Conservation (phyloP, 1,140 invertebrate species). For the Euglossa dilemma region DNA sequence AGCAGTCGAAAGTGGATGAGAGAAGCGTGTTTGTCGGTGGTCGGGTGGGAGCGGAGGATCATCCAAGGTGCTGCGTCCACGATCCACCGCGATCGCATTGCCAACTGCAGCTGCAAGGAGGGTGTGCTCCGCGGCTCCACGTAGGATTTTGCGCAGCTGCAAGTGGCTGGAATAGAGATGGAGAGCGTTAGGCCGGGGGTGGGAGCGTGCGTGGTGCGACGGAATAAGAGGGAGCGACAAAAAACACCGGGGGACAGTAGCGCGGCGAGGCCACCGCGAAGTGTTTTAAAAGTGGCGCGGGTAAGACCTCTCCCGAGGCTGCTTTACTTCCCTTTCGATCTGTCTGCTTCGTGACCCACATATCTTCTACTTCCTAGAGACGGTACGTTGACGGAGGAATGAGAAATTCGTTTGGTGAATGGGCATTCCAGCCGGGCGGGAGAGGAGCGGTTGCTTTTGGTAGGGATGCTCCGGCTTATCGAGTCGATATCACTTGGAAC, state of each 20-base stretch:
- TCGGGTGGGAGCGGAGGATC: not conserved
- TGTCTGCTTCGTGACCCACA: slow-evolving; percentile 29
- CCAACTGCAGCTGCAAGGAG: slow-evolving; percentile 64
- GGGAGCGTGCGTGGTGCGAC: not conserved
- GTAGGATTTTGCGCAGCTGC: slow-evolving; percentile 64
- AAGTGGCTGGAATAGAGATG: slow-evolving; percentile 26
- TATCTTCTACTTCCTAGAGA: slow-evolving; percentile 4
- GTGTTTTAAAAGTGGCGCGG: slow-evolving; percentile 41
- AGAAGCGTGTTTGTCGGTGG: not conserved
- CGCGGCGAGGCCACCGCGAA: slow-evolving; percentile 29
- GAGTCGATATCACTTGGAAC: not conserved
- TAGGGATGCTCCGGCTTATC: not conserved
- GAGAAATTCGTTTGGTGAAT: slow-evolving; percentile 6
- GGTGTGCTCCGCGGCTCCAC: slow-evolving; percentile 62
- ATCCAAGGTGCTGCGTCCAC: slow-evolving; percentile 10
- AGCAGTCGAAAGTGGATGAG: not conserved
- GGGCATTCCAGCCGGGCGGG: not conserved
- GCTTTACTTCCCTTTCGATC: slow-evolving; percentile 8
- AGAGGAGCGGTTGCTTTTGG: not conserved
- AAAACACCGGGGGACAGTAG: slow-evolving; percentile 37
- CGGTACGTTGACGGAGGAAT: not conserved
- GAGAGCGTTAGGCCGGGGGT: not conserved
- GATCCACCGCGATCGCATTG: slow-evolving; percentile 45
- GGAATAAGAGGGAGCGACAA: slow-evolving; percentile 9
- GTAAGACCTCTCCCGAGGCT: slow-evolving; percentile 3